phyloP scores from a whole-genome alignment of 2,888 invertebrate genomes.

The Melinopterus prodromus region DNA sequence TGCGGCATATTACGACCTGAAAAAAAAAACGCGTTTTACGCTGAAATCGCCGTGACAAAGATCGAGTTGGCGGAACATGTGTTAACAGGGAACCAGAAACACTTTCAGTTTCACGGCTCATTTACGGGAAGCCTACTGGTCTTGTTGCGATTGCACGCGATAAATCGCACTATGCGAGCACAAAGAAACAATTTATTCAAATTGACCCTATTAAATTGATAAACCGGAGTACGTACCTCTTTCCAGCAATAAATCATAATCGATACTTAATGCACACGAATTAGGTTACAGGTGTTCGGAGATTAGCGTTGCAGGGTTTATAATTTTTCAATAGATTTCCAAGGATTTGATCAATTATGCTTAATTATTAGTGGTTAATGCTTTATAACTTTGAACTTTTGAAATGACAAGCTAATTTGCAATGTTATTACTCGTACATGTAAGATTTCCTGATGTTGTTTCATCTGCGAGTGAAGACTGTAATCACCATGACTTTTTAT shows the following conservation, averaged over 20 bases:
- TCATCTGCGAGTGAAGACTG: too few relatives aligned
- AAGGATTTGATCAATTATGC: neutral
- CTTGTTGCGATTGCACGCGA: neutral
- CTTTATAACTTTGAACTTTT: neutral
- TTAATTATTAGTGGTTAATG: neutral
- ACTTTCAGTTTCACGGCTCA: conserved; percentile 4
- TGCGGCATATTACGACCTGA: neutral
- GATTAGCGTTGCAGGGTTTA: neutral
- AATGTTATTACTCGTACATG: neutral
- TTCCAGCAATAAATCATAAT: neutral
- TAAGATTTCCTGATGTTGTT: too few relatives aligned
- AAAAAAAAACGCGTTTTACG: neutral
- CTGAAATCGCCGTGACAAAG: neutral
- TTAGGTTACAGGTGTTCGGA: neutral
- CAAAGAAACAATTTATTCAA: neutral
- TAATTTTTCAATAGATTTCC: neutral
- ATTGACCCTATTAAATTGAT: neutral
- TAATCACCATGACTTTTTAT: too few relatives aligned
- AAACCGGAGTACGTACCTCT: neutral
- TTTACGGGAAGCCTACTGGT: neutral
- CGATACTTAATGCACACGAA: neutral
- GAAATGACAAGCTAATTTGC: neutral
- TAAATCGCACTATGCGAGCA: neutral
- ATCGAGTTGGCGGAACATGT: neutral
- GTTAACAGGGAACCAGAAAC: neutral